Conservation (phyloP, 1,140 invertebrate genomes). For the Drosophila seguyi region DNA sequence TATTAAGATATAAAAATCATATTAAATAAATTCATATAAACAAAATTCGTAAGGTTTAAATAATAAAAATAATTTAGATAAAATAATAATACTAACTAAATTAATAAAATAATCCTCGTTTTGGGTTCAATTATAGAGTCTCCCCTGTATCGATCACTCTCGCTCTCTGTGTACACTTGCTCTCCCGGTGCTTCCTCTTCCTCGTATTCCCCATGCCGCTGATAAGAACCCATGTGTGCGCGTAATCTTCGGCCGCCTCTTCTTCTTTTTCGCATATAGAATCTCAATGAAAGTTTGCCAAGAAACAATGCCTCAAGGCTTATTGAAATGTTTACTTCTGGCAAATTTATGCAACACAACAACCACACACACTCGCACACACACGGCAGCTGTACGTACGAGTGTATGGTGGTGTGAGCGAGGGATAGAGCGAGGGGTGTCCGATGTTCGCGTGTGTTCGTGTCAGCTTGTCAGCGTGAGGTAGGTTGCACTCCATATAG, state of each 20-base stretch:
- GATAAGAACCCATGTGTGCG: conserved; percentile 49
- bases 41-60: not conserved
- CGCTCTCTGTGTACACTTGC: conserved; percentile 42
- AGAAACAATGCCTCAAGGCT: conserved; percentile 75
- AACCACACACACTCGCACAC: conserved; percentile 28
- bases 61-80: not conserved
- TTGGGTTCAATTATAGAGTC: not conserved
- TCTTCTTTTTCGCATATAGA: conserved; percentile 68
- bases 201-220: conserved; percentile 35
- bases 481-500: conserved; percentile 63
- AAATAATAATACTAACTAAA: not conserved
- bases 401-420: conserved; percentile 4
- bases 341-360: conserved; percentile 74
- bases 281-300: conserved; percentile 78
- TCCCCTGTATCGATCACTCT: conserved; percentile 49
- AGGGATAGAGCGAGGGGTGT: no score
- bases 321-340: conserved; percentile 72
- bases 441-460: conserved; percentile 25
- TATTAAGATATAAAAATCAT: not conserved
- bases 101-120: not conserved
- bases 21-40: not conserved
- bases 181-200: conserved; percentile 19
- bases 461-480: conserved; percentile 66
- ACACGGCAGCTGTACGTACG: conserved; percentile 28
- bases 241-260: conserved; percentile 31